Conservation (phyloP, 2,797 vertebrate genomes). For the Furcifer pardalis region DNA sequence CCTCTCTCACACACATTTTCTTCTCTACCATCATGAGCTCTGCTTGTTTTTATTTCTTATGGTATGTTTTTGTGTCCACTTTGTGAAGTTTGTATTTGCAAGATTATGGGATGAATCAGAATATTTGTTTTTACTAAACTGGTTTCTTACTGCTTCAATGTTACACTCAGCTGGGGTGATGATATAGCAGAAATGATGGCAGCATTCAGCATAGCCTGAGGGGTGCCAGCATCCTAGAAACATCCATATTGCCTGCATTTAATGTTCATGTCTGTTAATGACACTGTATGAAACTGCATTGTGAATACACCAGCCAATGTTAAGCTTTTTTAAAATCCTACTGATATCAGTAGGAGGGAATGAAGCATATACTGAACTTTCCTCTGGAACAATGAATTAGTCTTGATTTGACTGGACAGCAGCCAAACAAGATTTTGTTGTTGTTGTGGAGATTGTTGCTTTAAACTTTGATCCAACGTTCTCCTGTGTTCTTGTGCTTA, state of each 20-base stretch:
- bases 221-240: not conserved
- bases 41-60: not conserved
- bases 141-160: not conserved
- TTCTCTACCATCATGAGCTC: not conserved
- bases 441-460: not conserved
- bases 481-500: not conserved
- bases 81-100: not conserved
- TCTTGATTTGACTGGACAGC: not conserved
- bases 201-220: not conserved
- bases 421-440: not conserved
- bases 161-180: conserved; percentile 6
- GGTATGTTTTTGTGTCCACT: not conserved
- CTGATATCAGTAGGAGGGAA: not conserved
- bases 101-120: not conserved
- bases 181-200: not conserved
- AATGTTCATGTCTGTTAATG: not conserved
- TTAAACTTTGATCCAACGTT: not conserved
- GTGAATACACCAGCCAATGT: not conserved
- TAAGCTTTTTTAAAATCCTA: not conserved
- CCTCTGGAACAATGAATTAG: not conserved
- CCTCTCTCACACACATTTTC: not conserved
- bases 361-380: not conserved
- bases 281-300: not conserved
- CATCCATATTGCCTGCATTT: not conserved
- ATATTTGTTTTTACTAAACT: conserved; percentile 7